phyloP scores from a whole-genome alignment of 2,797 vertebrate genomes.

The Liparis tanakae region DNA sequence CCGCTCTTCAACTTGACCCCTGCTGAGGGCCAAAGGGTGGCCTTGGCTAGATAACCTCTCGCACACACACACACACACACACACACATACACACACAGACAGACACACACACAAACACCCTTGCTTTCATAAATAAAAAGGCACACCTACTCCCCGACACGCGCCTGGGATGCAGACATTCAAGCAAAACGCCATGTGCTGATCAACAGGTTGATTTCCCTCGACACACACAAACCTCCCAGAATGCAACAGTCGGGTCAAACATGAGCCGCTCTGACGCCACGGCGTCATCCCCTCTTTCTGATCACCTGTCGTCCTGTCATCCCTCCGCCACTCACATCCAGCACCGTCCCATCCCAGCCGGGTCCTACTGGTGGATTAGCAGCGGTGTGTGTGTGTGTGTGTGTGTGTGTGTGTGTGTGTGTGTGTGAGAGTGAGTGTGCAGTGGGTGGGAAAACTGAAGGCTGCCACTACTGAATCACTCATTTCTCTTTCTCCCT shows the following conservation, averaged over 20 bases:
- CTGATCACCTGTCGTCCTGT: constrained; percentile 67
- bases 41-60: constrained; percentile 15
- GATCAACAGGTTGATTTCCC: background rate
- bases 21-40: constrained; percentile 36
- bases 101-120: constrained; percentile 13
- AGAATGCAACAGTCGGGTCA: background rate
- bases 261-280: constrained; percentile 13
- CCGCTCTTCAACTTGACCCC: constrained; percentile 56
- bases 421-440: constrained; percentile 41
- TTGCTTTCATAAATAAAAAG: constrained; percentile 5
- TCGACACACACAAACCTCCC: background rate
- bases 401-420: constrained; percentile 46
- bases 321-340: background rate
- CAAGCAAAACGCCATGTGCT: background rate
- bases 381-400: constrained; percentile 25
- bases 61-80: constrained; percentile 20
- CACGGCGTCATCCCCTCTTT: constrained; percentile 27
- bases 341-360: constrained; percentile 29
- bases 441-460: constrained; percentile 76
- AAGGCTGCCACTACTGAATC: constrained; percentile 79
- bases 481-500: constrained; percentile 68
- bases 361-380: constrained; percentile 52
- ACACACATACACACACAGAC: constrained; percentile 15
- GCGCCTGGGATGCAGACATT: background rate
- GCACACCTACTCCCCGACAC: background rate